These are phyloP conservation scores for Osmerus eperlanus DNA, from an alignment of 2,113 vertebrate genomes.

Conservation along the genomic window DNA sequence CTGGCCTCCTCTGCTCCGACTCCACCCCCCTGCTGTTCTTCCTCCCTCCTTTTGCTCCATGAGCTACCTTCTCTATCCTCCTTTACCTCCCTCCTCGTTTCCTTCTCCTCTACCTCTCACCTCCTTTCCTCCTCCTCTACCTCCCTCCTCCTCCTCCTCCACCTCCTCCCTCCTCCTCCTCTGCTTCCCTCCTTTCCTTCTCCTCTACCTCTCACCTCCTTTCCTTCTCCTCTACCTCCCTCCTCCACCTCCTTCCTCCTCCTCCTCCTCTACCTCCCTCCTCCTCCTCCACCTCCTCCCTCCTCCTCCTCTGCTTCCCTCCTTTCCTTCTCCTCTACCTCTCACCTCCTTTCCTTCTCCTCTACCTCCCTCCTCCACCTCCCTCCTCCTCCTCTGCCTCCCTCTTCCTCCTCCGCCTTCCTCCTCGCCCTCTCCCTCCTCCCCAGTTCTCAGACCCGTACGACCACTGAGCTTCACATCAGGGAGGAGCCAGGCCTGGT, in stretches of 20 bases:
- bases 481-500: slow-evolving; percentile 58
- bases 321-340: too few species aligned
- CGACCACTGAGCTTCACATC: slow-evolving; percentile 57
- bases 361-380: slow-evolving; percentile 27
- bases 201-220: slow-evolving; percentile 44
- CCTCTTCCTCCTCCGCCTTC: too few species aligned
- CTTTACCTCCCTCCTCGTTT: slow-evolving; percentile 8
- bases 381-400: neutral
- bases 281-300: neutral
- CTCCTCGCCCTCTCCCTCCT: too few species aligned
- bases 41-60: neutral
- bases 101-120: slow-evolving; percentile 1
- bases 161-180: slow-evolving; percentile 9
- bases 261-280: slow-evolving; percentile 17
- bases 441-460: slow-evolving; percentile 43
- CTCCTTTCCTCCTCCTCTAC: slow-evolving; percentile 39
- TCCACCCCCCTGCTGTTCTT: neutral
- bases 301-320: neutral
- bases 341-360: neutral
- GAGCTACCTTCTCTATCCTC: neutral
- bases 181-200: neutral
- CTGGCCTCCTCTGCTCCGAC: neutral
- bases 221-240: slow-evolving; percentile 31
- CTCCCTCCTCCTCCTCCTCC: neutral
- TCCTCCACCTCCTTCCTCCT: neutral